These are phyloP conservation scores for Phymatocera aterrima DNA, from an alignment of 2,888 invertebrate species.

Conservation along the genomic window DNA sequence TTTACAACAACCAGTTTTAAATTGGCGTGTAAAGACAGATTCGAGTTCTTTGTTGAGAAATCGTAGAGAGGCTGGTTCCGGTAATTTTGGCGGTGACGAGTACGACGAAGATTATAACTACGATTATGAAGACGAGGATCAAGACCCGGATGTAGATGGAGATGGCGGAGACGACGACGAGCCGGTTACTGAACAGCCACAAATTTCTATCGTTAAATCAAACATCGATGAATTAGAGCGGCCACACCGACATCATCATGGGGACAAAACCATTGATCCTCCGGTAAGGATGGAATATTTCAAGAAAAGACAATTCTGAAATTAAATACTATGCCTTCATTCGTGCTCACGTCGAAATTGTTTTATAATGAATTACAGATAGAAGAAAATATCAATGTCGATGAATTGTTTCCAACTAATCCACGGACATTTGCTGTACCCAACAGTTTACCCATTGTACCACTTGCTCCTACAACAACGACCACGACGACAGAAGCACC, in stretches of 20 bases:
- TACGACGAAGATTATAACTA: slow-evolving; percentile 68
- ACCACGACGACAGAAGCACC: slow-evolving; percentile 58
- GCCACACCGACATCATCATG: slow-evolving; percentile 74
- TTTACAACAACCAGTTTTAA: slow-evolving; percentile 82
- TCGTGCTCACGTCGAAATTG: neutral
- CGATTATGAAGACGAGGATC: slow-evolving; percentile 67
- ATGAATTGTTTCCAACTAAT: slow-evolving; percentile 51
- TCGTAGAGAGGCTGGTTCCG: slow-evolving; percentile 70
- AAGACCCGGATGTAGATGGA: slow-evolving; percentile 61
- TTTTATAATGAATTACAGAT: slow-evolving; percentile 46
- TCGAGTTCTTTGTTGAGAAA: slow-evolving; percentile 61
- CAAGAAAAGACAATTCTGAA: neutral
- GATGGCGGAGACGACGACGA: slow-evolving; percentile 65
- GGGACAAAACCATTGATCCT: slow-evolving; percentile 65
- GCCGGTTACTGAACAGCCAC: slow-evolving; percentile 70
- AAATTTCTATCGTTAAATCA: slow-evolving; percentile 57
- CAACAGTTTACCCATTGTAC: slow-evolving; percentile 49
- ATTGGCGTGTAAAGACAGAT: slow-evolving; percentile 80
- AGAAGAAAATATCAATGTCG: slow-evolving; percentile 59
- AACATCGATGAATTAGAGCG: slow-evolving; percentile 61
- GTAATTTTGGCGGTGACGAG: slow-evolving; percentile 66
- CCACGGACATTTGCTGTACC: slow-evolving; percentile 45
- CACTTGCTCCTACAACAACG: slow-evolving; percentile 48
- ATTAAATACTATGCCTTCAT: too few relatives aligned
- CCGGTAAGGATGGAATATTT: slow-evolving; percentile 44